Conservation (phyloP, 2,888 invertebrate genomes). For the Nyleta sp. region DNA sequence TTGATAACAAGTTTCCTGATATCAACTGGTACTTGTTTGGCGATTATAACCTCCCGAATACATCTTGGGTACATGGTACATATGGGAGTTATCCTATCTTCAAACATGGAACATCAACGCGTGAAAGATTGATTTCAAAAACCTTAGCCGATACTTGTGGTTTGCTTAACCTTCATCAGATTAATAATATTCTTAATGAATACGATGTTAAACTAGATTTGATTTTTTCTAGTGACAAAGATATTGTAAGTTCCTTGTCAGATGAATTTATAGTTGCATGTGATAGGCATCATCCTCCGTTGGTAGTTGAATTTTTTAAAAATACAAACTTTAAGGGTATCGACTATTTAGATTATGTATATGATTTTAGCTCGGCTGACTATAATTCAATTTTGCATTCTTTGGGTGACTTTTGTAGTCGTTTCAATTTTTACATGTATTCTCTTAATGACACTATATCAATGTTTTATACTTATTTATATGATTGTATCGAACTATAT, state of each 20-base stretch:
- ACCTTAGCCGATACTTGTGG: not conserved
- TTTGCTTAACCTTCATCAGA: not conserved
- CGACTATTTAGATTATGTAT: not conserved
- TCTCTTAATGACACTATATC: not conserved
- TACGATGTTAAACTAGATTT: not conserved
- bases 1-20: not conserved
- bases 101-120: not conserved
- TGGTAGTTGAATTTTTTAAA: not conserved
- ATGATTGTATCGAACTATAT: not conserved
- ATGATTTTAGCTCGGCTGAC: not conserved
- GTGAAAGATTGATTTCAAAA: not conserved
- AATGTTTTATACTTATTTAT: not conserved
- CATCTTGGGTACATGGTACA: not conserved
- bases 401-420: not conserved
- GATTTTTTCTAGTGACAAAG: not conserved
- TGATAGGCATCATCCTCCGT: not conserved
- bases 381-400: not conserved
- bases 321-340: not conserved
- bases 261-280: not conserved
- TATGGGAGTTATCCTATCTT: not conserved
- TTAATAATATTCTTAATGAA: not conserved
- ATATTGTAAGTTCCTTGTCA: not conserved
- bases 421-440: not conserved
- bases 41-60: not conserved
- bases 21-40: not conserved